phyloP scores from a whole-genome alignment of 2,797 vertebrate genomes.

The Dallia pectoralis region DNA sequence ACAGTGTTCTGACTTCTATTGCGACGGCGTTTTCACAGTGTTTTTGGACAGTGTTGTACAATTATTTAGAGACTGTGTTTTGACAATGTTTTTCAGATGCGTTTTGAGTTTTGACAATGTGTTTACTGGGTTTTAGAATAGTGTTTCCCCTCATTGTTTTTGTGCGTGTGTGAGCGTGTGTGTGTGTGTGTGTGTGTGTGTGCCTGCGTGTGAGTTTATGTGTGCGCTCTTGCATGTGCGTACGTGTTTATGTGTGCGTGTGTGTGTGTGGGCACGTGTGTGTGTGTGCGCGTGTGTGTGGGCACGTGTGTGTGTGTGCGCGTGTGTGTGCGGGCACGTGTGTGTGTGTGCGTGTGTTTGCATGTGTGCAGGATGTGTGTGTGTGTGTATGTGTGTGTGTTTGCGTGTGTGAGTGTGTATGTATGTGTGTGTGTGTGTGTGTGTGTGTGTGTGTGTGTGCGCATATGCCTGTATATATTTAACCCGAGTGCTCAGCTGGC shows the following conservation, averaged over 20 bases:
- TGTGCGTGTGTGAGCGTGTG: constrained; percentile 27
- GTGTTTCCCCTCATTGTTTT: background rate
- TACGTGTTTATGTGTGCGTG: constrained; percentile 33
- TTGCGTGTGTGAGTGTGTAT: background rate
- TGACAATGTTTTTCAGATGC: background rate
- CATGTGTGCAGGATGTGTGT: constrained; percentile 33
- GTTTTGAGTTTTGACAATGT: background rate
- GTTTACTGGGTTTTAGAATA: background rate
- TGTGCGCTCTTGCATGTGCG: constrained; percentile 2
- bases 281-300: constrained; percentile 2
- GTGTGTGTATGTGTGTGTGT: constrained; percentile 33
- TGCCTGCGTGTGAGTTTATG: too few species aligned
- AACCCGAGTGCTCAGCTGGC: constrained; percentile 75
- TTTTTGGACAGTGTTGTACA: background rate
- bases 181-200: constrained; percentile 32
- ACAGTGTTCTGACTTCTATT: background rate
- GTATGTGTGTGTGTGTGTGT: constrained; percentile 25
- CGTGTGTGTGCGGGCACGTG: constrained; percentile 31
- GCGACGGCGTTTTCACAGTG: background rate
- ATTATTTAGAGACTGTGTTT: background rate
- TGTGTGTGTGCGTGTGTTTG: constrained; percentile 1
- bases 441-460: constrained; percentile 35
- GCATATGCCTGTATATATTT: constrained; percentile 21
- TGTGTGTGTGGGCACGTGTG: constrained; percentile 24
- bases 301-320: constrained; percentile 34